Conservation (phyloP, 2,888 invertebrate genomes). For the Phengaris alcon region DNA sequence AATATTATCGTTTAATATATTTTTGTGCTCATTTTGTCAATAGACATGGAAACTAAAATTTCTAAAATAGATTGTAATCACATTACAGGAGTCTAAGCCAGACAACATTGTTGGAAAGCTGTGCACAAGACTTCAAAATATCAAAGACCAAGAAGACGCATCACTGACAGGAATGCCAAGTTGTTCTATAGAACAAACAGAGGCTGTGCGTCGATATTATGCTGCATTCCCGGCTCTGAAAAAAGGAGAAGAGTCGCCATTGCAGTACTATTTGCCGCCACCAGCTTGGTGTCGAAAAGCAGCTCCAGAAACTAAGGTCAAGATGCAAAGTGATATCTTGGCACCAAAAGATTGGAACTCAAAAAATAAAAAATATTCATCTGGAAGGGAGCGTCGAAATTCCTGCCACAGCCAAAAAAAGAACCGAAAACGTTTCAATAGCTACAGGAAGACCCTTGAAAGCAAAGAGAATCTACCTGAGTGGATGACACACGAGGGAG, state of each 20-base stretch:
- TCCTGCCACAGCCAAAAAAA: conserved; percentile 66
- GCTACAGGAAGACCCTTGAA: conserved; percentile 67
- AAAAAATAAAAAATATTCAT: conserved; percentile 59
- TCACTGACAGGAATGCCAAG: conserved; percentile 75
- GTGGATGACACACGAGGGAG: conserved; percentile 77
- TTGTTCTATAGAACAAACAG: conserved; percentile 76
- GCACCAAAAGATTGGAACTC: conserved; percentile 62
- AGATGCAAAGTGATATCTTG: conserved; percentile 67
- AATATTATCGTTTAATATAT: not conserved
- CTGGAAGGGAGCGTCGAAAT: conserved; percentile 69
- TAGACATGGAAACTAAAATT: not conserved
- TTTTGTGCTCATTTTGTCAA: conserved; percentile 9
- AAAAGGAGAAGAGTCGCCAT: conserved; percentile 69
- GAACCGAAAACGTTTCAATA: conserved; percentile 63
- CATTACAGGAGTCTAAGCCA: conserved; percentile 86
- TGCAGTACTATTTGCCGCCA: conserved; percentile 69
- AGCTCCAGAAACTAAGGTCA: conserved; percentile 52
- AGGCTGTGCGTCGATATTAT: conserved; percentile 87
- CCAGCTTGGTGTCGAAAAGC: conserved; percentile 70
- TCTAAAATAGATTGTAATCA: conserved; percentile 30
- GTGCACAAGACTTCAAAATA: conserved; percentile 86
- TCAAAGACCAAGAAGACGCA: conserved; percentile 71
- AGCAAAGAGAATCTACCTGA: conserved; percentile 73
- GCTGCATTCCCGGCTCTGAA: conserved; percentile 87
- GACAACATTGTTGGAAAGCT: conserved; percentile 91